A percentile compares a stretch with the other conserved stretches of the same genome.
phyloP scores from a whole-genome alignment of 1,140 invertebrate species.

The Sinella curviseta region DNA sequence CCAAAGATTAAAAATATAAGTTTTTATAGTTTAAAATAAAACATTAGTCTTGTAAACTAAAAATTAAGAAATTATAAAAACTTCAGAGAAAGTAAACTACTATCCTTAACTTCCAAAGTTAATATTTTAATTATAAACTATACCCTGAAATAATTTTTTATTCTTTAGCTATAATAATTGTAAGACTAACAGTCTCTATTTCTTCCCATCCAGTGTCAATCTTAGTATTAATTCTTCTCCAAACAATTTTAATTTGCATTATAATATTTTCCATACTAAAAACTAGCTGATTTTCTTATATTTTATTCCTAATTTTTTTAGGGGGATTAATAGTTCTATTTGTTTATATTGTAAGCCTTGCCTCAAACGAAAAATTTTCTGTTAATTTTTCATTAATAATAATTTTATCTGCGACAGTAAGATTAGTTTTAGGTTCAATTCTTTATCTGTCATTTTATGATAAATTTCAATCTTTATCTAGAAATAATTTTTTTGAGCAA shows the following conservation, averaged over 20 bases:
- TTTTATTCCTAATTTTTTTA: conserved; percentile 50
- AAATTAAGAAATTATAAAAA: conserved; percentile 37
- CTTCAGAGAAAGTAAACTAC: conserved; percentile 35
- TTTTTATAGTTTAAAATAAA: conserved; percentile 49
- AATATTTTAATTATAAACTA: conserved; percentile 39
- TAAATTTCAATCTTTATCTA: too few species aligned
- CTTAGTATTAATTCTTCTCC: conserved; percentile 33
- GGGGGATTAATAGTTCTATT: conserved; percentile 50
- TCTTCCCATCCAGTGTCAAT: conserved; percentile 32
- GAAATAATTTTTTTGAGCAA: too few species aligned
- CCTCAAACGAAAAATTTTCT: conserved; percentile 44
- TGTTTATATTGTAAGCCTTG: conserved; percentile 47
- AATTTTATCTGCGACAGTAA: not conserved
- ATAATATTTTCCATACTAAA: conserved; percentile 8
- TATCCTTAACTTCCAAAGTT: conserved; percentile 47
- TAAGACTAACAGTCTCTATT: not conserved
- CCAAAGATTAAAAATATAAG: conserved; percentile 28
- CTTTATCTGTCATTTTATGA: too few species aligned
- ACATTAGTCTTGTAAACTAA: conserved; percentile 50
- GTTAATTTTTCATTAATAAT: conserved; percentile 12
- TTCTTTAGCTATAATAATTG: conserved; percentile 33
- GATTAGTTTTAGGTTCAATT: too few species aligned
- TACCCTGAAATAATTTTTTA: conserved; percentile 29
- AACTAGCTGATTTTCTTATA: conserved; percentile 42
- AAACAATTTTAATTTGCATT: conserved; percentile 38